Evolutionary conservation across 2,888 invertebrate genomes (phyloP), one percentile per base, ranked within the genome.

Genomic region (Brachylomia viminalis): DNA sequence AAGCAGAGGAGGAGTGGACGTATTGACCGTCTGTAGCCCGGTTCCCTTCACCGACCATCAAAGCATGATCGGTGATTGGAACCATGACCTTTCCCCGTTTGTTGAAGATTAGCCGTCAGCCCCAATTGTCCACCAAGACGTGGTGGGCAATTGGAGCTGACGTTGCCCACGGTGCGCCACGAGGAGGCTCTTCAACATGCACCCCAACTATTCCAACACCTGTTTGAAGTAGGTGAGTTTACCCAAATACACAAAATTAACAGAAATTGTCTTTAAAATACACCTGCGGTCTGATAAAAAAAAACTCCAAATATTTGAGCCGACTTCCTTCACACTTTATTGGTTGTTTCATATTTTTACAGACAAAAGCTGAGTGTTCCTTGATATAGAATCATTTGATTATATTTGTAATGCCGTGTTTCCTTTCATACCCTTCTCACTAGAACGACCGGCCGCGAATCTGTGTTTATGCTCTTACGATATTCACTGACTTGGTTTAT

Each of bases 201-300:
- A n/a, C n/a, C n/a, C n/a, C n/a, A n/a, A 33, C 33, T 33, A 33
- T 33, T 33, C 33, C 47, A 71, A 72, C 79, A 79, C 70, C 66
- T 68, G 72, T 81, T 64, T 45, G 54, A 82, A 30, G 15, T 73
- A 62, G 33, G 58, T 82, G 79, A 68, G 38, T 65, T 72, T 77
- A 74, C 52, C 59, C 77, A 79, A 86, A 88, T 86, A 91, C 85
- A 90, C 30, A 75, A 91, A 91, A 91, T 89, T 89, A 90, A 90
- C 90, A 91, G 86, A 91, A 90, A 85, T 87, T 90, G 91, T 90
- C 92, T 91, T 94, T 95, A 94, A 95, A 94, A 90, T 91, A 93
- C 95, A 95, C 94, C 94, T 94, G 95, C 88, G 93, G 92, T 92
- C 92, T 89, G 91, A 91, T 93, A 93, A 94, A 94, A 94, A 94